Base-by-base conservation (phyloP, 1,140 invertebrate genomes). In the Aphaenogaster floridana region DNA sequence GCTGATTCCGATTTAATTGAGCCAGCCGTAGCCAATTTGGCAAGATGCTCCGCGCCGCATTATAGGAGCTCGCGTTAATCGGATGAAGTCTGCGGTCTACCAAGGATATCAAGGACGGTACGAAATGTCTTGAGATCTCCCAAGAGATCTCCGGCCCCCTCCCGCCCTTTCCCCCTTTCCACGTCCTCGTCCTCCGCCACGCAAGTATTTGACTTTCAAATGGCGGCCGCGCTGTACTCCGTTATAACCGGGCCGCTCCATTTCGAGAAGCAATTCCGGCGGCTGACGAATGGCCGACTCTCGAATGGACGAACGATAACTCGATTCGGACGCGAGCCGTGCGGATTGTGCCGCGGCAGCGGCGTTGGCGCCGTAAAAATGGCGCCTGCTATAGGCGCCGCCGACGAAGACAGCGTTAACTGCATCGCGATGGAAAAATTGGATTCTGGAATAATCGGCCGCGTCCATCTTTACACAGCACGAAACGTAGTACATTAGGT, bases 131-230 rank as follows among this genome's bases (percentile, higher is more conserved):
- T 88, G 92, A 92, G 89, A 88, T 91, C 88, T 89, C 88, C 77
- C 81, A 42, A n/a, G 59, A 69, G 50, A 87, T 77, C 72, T 76
- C 28, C 36, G 59, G 9, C 34, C 7, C 61, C 3, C 11, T 50
- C 0, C 15, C 48, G 8, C 28, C 34, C 77, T 28, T 28, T 28
- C 34, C 52, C 54, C 57, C 45, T 21, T 36, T 69, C 36, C 21
- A 15, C 76, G 42, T 69, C 42, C 66, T 71, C 48, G 52, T 80
- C 79, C 61, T 79, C 89, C 76, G 74, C 79, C 80, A 81, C 87
- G 89, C 83, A 63, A 87, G 83, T 87, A 93, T 93, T 93, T 93
- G 93, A 93, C 93, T 94, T 94, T 94, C 92, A 93, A 94, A 94
- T 94, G 66, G 85, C 88, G 87, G 68, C 74, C 90, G 89, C 90